These are phyloP conservation scores for Cloeon dipterum DNA, from an alignment of 2,888 invertebrate genomes.

Conservation along the genomic window DNA sequence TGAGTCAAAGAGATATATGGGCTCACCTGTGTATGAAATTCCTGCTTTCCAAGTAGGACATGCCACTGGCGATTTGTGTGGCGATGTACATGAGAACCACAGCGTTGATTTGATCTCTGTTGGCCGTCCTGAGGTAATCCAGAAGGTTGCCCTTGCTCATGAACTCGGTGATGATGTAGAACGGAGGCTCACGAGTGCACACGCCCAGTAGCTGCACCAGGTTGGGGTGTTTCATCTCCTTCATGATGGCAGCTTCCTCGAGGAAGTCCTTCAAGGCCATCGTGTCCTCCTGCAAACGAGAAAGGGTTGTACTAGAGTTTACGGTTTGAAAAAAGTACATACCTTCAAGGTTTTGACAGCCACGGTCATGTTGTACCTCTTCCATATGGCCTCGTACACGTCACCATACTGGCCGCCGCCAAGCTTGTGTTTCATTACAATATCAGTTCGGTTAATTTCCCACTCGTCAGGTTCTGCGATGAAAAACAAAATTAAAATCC, in stretches of 20 bases:
- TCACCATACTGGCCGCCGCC: constrained; percentile 66
- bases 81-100: constrained; percentile 97
- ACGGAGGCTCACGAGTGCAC: constrained; percentile 95
- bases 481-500: not conserved
- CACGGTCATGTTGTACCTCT: constrained; percentile 83
- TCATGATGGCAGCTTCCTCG: constrained; percentile 98
- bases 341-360: constrained; percentile 95
- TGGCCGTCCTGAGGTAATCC: constrained; percentile 79
- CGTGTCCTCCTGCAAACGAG: constrained; percentile 66
- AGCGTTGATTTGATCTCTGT: constrained; percentile 71
- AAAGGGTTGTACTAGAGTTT: not conserved
- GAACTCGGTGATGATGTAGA: constrained; percentile 98
- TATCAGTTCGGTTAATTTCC: constrained; percentile 96
- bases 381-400: constrained; percentile 57
- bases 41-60: constrained; percentile 92
- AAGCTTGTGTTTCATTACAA: constrained; percentile 91
- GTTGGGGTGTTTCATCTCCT: constrained; percentile 98
- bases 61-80: constrained; percentile 96
- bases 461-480: constrained; percentile 78
- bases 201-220: constrained; percentile 94
- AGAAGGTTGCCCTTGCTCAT: constrained; percentile 97
- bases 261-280: constrained; percentile 99
- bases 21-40: constrained; percentile 73
- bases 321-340: not conserved
- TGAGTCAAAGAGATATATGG: not conserved